Conservation (phyloP, 2,113 vertebrate species). For the Eulemur rufifrons region DNA sequence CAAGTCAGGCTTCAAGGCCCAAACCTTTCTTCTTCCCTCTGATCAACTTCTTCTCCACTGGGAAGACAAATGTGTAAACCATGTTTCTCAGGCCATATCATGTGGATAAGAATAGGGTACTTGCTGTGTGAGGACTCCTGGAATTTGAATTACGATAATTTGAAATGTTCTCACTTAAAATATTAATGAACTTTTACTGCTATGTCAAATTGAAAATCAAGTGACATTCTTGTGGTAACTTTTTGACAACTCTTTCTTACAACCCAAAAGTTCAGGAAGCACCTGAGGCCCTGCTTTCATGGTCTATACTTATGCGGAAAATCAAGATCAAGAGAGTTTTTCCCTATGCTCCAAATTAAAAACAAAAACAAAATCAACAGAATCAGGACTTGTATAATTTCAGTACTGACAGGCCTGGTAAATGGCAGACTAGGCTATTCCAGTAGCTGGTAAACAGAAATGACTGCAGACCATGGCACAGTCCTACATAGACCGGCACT, state of each 20-base stretch:
- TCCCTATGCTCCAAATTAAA: neutral
- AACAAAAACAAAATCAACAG: neutral
- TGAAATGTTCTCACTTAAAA: conserved; percentile 1
- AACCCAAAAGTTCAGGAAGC: neutral
- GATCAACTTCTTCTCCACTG: neutral
- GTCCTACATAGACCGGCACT: neutral
- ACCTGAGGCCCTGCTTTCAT: neutral
- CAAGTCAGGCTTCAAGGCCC: neutral
- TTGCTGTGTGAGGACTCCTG: neutral
- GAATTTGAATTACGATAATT: neutral
- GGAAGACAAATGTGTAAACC: neutral
- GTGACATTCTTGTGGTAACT: neutral
- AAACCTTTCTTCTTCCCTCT: neutral
- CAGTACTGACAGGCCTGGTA: neutral
- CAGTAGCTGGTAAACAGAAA: neutral
- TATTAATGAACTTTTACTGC: neutral
- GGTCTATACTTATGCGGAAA: neutral
- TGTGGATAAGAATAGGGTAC: neutral
- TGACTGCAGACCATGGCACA: neutral
- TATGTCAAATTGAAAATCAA: neutral
- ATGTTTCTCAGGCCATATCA: neutral
- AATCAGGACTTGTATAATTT: neutral
- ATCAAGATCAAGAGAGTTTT: neutral
- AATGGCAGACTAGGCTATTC: neutral
- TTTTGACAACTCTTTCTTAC: neutral